Evolutionary conservation across 1,140 invertebrate species (phyloP).

Genomic region (Phocides pigmalion): DNA sequence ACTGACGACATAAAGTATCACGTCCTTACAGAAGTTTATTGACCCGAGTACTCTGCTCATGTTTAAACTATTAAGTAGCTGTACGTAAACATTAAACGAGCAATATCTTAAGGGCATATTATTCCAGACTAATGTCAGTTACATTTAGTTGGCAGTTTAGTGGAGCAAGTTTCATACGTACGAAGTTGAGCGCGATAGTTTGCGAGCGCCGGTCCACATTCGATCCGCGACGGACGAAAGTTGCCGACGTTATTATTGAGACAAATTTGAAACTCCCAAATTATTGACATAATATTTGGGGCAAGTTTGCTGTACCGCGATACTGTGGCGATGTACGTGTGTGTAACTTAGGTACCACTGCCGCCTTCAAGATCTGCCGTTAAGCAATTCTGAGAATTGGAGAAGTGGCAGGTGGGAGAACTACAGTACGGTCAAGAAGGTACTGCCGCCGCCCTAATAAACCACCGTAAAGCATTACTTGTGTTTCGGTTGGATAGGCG

Average conservation of each 20-base stretch:
- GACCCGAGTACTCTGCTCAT: not conserved
- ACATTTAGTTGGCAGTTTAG: conserved; percentile 47
- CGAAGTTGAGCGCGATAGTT: conserved; percentile 14
- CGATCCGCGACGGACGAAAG: conserved; percentile 26
- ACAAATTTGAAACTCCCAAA: conserved; percentile 39
- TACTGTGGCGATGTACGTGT: no score
- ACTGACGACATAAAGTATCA: not conserved
- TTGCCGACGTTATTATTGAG: conserved; percentile 41
- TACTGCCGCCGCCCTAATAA: no score
- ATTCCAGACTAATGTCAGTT: conserved; percentile 47
- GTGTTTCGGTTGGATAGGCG: no score
- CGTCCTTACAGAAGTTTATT: no score
- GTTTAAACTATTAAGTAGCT: conserved; percentile 14
- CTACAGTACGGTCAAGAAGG: no score
- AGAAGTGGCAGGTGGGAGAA: no score
- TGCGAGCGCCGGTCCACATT: conserved; percentile 13
- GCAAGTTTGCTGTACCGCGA: conserved; percentile 20
- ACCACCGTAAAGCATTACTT: no score
- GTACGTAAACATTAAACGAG: conserved; percentile 17
- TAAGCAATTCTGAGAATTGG: no score
- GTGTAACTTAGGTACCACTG: no score
- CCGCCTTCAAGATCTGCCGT: no score
- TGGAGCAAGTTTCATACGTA: conserved; percentile 28
- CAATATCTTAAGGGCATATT: conserved; percentile 24
- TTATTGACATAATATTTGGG: conserved; percentile 40